phyloP scores from a whole-genome alignment of 2,888 invertebrate species.

The Poecilobothrus nobilitatus region DNA sequence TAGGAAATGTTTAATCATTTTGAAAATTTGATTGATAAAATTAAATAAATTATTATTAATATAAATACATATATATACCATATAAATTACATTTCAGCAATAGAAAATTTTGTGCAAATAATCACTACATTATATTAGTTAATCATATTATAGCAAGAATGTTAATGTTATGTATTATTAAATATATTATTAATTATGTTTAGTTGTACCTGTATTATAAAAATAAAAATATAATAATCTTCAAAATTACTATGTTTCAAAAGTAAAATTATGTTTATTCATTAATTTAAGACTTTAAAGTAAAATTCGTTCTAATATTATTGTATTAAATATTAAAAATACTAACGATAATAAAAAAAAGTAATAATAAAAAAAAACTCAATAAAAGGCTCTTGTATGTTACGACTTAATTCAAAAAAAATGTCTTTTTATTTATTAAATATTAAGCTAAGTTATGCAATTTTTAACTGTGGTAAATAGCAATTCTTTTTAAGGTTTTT shows the following conservation, averaged over 20 bases:
- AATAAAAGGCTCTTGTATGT: constrained; percentile 3
- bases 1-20: constrained; percentile 6
- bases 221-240: neutral
- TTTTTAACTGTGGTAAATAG: no score
- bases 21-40: neutral
- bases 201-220: constrained; percentile 1
- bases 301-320: neutral
- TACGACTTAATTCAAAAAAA: neutral
- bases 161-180: constrained; percentile 6
- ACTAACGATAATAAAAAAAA: neutral
- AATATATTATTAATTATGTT: constrained; percentile 3
- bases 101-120: constrained; percentile 6
- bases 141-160: constrained; percentile 1
- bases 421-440: neutral
- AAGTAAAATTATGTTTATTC: constrained; percentile 2
- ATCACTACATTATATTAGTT: constrained; percentile 1
- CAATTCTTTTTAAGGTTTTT: no score
- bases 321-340: constrained; percentile 1
- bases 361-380: neutral
- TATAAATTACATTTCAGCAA: constrained; percentile 1
- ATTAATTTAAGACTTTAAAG: constrained; percentile 1
- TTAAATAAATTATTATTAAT: neutral
- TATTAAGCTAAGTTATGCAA: no score
- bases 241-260: neutral
- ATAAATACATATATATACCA: neutral